Conservation (phyloP, 2,888 invertebrate species). For the Endotricha flammealis region DNA sequence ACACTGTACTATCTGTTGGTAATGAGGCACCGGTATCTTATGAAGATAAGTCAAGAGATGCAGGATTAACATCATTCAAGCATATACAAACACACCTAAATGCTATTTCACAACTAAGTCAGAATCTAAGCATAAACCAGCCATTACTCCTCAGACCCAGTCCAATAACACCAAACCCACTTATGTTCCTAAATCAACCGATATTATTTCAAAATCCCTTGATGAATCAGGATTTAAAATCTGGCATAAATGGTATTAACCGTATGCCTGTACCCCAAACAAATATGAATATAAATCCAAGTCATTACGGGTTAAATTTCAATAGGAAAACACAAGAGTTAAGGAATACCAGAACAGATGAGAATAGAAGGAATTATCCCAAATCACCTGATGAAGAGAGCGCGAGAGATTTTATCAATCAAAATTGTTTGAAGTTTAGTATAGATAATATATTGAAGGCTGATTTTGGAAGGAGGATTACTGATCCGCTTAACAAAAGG, state of each 20-base stretch:
- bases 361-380: constrained; percentile 50
- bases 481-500: constrained; percentile 82
- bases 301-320: constrained; percentile 55
- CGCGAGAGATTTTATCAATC: constrained; percentile 67
- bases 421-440: constrained; percentile 85
- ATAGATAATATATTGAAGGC: constrained; percentile 92
- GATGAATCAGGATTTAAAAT: constrained; percentile 58
- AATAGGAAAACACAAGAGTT: constrained; percentile 42
- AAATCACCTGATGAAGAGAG: constrained; percentile 62
- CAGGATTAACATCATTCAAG: constrained; percentile 76
- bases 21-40: constrained; percentile 82
- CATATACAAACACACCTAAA: constrained; percentile 83
- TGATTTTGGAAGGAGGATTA: constrained; percentile 87
- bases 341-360: constrained; percentile 45
- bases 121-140: constrained; percentile 63
- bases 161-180: constrained; percentile 70
- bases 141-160: constrained; percentile 64
- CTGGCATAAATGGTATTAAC: constrained; percentile 38
- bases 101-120: constrained; percentile 82
- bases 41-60: constrained; percentile 39
- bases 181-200: constrained; percentile 71
- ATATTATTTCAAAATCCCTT: constrained; percentile 62
- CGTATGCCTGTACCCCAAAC: constrained; percentile 51
- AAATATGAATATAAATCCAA: constrained; percentile 42
- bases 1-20: constrained; percentile 89